Evolutionary conservation across 2,113 vertebrate species (phyloP), one percentile per base, ranked within the genome.

Genomic region (Nansenia antarctica): DNA sequence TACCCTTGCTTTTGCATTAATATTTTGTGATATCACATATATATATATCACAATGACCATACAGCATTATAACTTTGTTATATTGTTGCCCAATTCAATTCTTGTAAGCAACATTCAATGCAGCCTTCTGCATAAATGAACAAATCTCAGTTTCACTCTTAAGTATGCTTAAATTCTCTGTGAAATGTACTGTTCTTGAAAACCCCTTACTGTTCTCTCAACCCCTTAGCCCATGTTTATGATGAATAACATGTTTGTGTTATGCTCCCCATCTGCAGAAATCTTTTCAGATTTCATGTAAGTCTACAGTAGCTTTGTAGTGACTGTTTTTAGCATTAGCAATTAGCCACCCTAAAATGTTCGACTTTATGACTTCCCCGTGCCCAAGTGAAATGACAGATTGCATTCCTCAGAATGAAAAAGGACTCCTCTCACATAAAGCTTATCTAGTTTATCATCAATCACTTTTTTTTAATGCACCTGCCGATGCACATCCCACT

Each of bases 261-360:
- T 60, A n/a, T 60, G n/a, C 73, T 83, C 74, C 77, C 74, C 54
- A 82, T 85, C 79, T 82, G 52, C 73, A 80, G 73, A 85, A 74
- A 69, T 88, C 45, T 69, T 45, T 60, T 39, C 30, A 65, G n/a
- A 37, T 60, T 54, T 81, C 61, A 72, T 67, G 92, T 91, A 92
- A 90, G 91, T 92, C 47, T 70, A 66, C 52, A 47, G 72, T 67
- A 70, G 73, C 71, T 32, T 57, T 34, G n/a, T 5, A 34, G 76
- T 70, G 8, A 64, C 73, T 81, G 81, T 67, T 84, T 74, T 30
- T 86, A 85, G 89, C 65, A 63, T 45, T 87, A 88, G 81, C 60
- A 26, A 20, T 18, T 76, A 58, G 66, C 62, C 34, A 35, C 76
- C 76, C 26, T 0, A 73, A 20, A 20, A 15, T 9, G 7, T 60